phyloP scores from a whole-genome alignment of 2,797 vertebrate genomes.

The Enteromius trimaculatus region DNA sequence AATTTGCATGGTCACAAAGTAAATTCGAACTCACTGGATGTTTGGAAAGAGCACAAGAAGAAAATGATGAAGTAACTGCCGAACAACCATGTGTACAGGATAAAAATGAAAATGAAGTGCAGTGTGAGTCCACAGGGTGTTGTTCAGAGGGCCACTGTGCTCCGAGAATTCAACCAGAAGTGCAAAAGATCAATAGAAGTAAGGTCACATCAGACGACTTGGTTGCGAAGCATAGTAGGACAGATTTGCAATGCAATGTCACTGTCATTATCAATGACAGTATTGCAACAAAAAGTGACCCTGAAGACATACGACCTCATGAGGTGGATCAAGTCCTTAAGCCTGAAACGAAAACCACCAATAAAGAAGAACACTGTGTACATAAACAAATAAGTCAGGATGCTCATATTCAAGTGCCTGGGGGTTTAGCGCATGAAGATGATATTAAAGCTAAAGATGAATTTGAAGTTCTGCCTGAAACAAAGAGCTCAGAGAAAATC shows the following conservation, averaged over 20 bases:
- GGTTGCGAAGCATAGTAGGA: not conserved
- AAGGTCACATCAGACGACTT: not conserved
- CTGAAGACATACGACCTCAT: conserved; percentile 3
- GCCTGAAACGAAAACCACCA: conserved; percentile 10
- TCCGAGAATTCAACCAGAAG: conserved; percentile 11
- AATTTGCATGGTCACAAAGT: conserved; percentile 74
- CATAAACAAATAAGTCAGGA: conserved; percentile 2
- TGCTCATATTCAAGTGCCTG: not conserved
- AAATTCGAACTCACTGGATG: conserved; percentile 78
- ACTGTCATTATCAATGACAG: conserved; percentile 39
- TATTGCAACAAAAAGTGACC: not conserved
- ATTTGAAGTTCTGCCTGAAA: conserved; percentile 14
- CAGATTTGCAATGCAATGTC: conserved; percentile 18
- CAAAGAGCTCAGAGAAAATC: conserved; percentile 7
- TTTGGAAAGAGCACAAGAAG: conserved; percentile 65
- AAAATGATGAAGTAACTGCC: conserved; percentile 51
- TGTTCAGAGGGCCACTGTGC: conserved; percentile 28
- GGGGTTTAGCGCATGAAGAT: not conserved
- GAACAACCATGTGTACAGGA: conserved; percentile 45
- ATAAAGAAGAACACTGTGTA: not conserved
- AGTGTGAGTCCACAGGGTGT: conserved; percentile 36
- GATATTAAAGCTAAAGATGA: conserved; percentile 13
- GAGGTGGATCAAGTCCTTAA: not conserved
- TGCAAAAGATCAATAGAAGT: not conserved
- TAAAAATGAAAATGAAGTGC: conserved; percentile 50